Base-by-base conservation (phyloP, 2,113 vertebrate genomes). In the Zingel zingel region DNA sequence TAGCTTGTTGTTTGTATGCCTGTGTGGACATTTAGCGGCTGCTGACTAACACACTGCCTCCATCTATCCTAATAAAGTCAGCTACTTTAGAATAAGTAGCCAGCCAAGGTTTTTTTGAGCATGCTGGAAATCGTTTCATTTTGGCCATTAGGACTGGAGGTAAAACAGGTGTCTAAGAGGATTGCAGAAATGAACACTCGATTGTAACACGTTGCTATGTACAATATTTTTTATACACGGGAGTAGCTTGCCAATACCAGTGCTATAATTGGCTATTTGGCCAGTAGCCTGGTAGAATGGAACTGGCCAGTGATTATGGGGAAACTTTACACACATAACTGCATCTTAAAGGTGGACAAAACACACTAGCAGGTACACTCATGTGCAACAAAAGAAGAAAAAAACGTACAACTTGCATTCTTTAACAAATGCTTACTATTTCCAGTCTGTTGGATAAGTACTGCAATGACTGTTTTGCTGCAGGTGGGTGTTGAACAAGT, bases 1-100 rank as follows among this genome's bases (percentile, higher is more conserved):
- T 58, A 79, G 19, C 71, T 76, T 57, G 45, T 63, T 65, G 59
- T 63, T 68, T 63, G 9, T 58, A 54, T 68, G 54, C 30, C 51
- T 58, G 64, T 63, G 68, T 45, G 50, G 63, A 71, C 54, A 47
- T 62, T 69, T 74, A 30, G 30, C 57, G 65, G 27, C 68, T 77
- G 62, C 58, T 74, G 64, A 69, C 43, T 54, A 68, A 43, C 45
- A 16, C 25, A 33, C 36, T 79, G 43, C 33, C 75, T 58, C 69
- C 54, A 74, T 85, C 53, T 43, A 33, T 39, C n/a, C 58, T 39
- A 21, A 64, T 62, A 66, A 45, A 13, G n/a, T 70, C 47, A 21
- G 58, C 72, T 57, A 23, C 39, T 61, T 54, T 66, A 61, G 27
- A 39, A 71, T 30, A 71, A 56, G 33, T 19, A 70, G 61, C 30